Percentiles rank a stretch among this genome's conserved stretches.
Evolutionary conservation across 2,113 vertebrate genomes (phyloP).

Genomic region (Gallinago undulata): DNA sequence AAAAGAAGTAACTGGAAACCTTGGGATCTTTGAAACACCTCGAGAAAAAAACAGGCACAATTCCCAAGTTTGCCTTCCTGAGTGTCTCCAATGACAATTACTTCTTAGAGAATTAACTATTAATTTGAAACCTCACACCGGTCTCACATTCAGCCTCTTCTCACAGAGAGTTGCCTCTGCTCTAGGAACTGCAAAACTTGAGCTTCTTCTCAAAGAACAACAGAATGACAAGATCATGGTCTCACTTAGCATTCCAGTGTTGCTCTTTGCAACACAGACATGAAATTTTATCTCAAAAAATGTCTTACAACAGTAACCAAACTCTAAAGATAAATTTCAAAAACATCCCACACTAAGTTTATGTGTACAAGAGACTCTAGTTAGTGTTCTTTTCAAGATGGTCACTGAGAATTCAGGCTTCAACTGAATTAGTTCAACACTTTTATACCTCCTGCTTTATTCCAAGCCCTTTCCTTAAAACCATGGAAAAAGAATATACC

Average conservation of each 20-base stretch:
- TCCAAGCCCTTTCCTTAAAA: neutral
- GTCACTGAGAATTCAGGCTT: neutral
- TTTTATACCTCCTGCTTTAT: neutral
- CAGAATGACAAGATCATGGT: accelerated
- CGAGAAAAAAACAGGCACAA: neutral
- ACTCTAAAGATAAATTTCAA: neutral
- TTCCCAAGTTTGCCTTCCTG: neutral
- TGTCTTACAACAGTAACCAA: neutral
- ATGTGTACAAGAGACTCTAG: neutral
- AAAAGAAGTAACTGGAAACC: neutral
- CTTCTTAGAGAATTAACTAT: neutral
- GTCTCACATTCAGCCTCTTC: neutral
- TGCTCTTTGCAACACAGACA: neutral
- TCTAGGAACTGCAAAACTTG: neutral
- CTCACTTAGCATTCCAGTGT: accelerated
- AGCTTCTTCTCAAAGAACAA: neutral
- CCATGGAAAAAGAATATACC: neutral
- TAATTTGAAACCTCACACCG: neutral
- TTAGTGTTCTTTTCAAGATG: neutral
- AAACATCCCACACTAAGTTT: neutral
- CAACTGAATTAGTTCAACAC: neutral
- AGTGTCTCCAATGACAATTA: neutral
- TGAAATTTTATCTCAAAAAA: neutral
- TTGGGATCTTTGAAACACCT: neutral
- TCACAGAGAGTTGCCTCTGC: neutral